Conservation (phyloP, 2,113 vertebrate species). For the Carassius carassius region DNA sequence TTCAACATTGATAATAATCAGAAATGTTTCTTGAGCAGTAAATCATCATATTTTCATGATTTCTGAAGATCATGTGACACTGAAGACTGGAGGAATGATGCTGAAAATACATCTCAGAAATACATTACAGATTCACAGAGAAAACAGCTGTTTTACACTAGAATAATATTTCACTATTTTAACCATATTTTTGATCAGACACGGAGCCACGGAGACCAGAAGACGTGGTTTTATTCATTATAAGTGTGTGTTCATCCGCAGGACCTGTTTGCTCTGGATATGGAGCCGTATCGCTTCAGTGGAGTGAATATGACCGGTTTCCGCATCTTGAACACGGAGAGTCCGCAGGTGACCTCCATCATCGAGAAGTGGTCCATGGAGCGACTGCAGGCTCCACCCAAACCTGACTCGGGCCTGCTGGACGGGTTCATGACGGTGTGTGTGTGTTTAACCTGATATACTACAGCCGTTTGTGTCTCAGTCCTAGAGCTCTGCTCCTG, state of each 20-base stretch:
- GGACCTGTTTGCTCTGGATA: slow-evolving; percentile 96
- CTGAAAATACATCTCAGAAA: too few relatives aligned
- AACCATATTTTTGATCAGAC: not conserved
- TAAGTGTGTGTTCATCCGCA: slow-evolving; percentile 59
- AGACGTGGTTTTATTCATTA: not conserved
- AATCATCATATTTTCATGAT: too few relatives aligned
- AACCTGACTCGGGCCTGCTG: slow-evolving; percentile 96
- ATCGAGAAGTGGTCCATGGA: slow-evolving; percentile 99
- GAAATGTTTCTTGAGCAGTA: too few relatives aligned
- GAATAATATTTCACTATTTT: not conserved
- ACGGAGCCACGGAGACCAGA: not conserved
- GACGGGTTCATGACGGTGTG: slow-evolving; percentile 99
- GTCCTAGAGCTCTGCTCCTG: too few relatives aligned
- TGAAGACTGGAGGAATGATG: too few relatives aligned
- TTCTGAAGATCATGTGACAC: too few relatives aligned
- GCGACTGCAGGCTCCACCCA: slow-evolving; percentile 92
- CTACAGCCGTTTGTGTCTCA: too few relatives aligned
- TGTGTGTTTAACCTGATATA: not conserved
- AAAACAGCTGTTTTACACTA: too few relatives aligned
- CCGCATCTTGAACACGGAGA: slow-evolving; percentile 95
- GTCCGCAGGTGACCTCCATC: slow-evolving; percentile 92
- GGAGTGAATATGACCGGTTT: slow-evolving; percentile 99
- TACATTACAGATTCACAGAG: too few relatives aligned
- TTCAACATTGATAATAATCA: too few relatives aligned
- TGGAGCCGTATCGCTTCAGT: slow-evolving; percentile 96